These are phyloP conservation scores for Drosophila carrolli DNA, from an alignment of 1,140 invertebrate genomes.

Conservation along the genomic window DNA sequence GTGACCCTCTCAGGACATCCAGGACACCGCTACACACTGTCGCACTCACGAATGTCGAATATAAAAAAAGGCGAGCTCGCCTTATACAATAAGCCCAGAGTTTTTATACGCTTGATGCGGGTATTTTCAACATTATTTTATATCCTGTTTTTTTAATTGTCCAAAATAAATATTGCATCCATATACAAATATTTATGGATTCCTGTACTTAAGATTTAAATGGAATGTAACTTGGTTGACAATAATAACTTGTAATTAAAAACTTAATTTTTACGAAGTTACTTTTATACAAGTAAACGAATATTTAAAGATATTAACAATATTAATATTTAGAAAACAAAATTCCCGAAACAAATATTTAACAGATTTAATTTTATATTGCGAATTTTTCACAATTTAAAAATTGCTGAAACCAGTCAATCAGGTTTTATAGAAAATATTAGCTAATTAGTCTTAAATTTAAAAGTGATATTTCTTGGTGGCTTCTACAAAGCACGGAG, in stretches of 20 bases:
- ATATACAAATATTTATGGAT: constrained; percentile 15
- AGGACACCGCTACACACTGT: constrained; percentile 32
- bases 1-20: constrained; percentile 59
- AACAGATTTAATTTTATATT: too few species aligned
- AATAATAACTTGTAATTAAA: too few species aligned
- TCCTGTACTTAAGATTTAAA: neutral
- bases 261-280: too few species aligned
- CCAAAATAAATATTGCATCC: constrained; percentile 1
- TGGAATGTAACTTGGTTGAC: too few species aligned
- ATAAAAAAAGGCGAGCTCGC: constrained; percentile 61
- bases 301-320: too few species aligned
- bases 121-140: constrained; percentile 7
- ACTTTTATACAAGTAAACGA: too few species aligned
- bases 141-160: constrained; percentile 9
- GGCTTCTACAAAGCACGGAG: too few species aligned
- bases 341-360: neutral
- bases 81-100: constrained; percentile 54
- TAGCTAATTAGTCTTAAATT: too few species aligned
- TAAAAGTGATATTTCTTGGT: too few species aligned
- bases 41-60: constrained; percentile 63
- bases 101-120: constrained; percentile 32
- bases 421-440: too few species aligned
- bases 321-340: neutral
- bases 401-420: too few species aligned
- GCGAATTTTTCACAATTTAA: too few species aligned